These are phyloP conservation scores for Microcebus murinus DNA, from an alignment of 2,113 vertebrate genomes.

Conservation along the genomic window DNA sequence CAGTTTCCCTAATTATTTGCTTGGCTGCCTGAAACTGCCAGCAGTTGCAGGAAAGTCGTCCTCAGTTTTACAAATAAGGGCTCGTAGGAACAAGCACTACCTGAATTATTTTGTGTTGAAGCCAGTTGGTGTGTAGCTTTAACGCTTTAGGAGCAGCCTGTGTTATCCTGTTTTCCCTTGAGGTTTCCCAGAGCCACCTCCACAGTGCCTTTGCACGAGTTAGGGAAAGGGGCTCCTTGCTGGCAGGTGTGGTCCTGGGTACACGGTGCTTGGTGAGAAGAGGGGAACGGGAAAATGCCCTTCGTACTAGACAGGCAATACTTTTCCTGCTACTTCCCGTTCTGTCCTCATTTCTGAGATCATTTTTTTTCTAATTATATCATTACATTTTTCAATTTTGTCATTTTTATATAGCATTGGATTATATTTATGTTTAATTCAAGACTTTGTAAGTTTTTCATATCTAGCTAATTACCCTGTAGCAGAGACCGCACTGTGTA, in stretches of 20 bases:
- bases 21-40: background rate
- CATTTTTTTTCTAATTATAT: background rate
- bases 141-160: background rate
- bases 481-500: background rate
- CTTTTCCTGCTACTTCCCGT: background rate
- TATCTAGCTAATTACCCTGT: background rate
- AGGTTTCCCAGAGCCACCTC: background rate
- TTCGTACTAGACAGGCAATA: accelerated
- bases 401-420: background rate
- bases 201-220: background rate
- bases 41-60: background rate
- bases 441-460: background rate
- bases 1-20: background rate
- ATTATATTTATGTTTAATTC: background rate
- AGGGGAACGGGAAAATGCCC: background rate
- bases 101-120: background rate
- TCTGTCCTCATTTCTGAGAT: background rate
- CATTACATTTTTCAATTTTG: background rate
- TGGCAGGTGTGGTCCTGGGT: accelerated
- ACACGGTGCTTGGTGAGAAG: background rate
- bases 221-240: background rate
- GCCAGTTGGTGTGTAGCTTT: background rate
- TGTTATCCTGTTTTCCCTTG: background rate
- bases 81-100: background rate
- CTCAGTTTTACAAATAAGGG: background rate